Conservation (phyloP, 2,888 invertebrate genomes). For the Netelia virgata region DNA sequence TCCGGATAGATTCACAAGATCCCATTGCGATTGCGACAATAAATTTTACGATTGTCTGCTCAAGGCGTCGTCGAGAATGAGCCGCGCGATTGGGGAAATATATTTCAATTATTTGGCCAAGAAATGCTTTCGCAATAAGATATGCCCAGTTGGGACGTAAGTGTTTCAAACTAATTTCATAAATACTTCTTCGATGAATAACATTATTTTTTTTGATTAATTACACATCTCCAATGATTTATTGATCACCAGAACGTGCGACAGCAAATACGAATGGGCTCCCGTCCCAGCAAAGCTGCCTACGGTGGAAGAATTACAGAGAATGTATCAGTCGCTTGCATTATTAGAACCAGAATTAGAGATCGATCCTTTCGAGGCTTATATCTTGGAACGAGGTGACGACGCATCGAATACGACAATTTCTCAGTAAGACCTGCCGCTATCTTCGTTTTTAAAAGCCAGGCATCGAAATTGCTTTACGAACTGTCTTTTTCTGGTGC, state of each 20-base stretch:
- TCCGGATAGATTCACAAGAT: slow-evolving; percentile 88
- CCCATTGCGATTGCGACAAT: slow-evolving; percentile 90
- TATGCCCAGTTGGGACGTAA: slow-evolving; percentile 70
- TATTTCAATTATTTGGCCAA: slow-evolving; percentile 91
- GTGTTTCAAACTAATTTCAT: background rate
- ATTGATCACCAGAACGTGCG: slow-evolving; percentile 44
- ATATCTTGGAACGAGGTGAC: slow-evolving; percentile 21
- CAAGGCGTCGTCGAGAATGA: slow-evolving; percentile 86
- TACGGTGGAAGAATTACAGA: slow-evolving; percentile 47
- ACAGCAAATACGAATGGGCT: slow-evolving; percentile 52
- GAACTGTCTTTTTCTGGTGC: too few relatives aligned
- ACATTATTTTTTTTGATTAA: background rate
- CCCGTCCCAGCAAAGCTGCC: slow-evolving; percentile 53
- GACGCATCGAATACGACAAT: background rate
- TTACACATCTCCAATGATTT: background rate
- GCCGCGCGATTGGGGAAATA: slow-evolving; percentile 88
- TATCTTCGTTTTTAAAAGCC: background rate
- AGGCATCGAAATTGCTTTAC: background rate
- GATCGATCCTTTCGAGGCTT: slow-evolving; percentile 55
- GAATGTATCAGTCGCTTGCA: slow-evolving; percentile 48
- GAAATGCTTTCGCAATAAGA: slow-evolving; percentile 89
- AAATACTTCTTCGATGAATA: background rate
- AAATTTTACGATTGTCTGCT: slow-evolving; percentile 89
- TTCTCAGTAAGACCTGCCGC: background rate
- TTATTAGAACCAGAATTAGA: slow-evolving; percentile 58